Base-by-base conservation (phyloP, 2,888 invertebrate genomes). In the Hypomecis punctinalis region DNA sequence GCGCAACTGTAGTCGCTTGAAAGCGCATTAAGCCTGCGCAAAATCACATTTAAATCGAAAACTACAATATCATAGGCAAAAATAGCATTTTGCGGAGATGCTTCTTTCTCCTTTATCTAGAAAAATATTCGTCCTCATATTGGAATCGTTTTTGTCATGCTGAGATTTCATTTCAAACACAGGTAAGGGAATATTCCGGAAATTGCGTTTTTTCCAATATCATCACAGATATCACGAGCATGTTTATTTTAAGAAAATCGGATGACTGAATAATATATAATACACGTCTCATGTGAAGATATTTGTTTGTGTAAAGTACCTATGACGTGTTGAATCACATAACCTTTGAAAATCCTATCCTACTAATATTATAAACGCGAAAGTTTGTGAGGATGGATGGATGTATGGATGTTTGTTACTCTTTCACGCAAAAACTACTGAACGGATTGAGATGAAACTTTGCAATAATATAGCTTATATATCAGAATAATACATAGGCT, bases 121-220 rank as follows among this genome's bases (percentile, higher is more conserved):
- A 51, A 39, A 37, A 42, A 40, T 52, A 52, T 52, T 40, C 5
- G 33, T 52, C 40, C n/a, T 11, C 4, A 6, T 6, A 6, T 6
- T 40, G 52, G 39, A 35, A 51, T 43, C 59, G 35, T 40, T 36
- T 55, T 56, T 47, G 33, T 40, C 47, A 40, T 37, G 33, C 45
- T 45, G 36, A 51, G 35, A 59, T 59, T 37, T 59, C 11, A 59
- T 59, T 51, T 59, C 59, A 45, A 59, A 59, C 43, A 58, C 10
- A 51, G 42, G 51, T 59, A 59, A 51, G 59, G 59, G 43, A 59
- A 51, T 59, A 59, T 59, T 33, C 51, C 49, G 59, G 59, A 59
- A 51, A 59, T 59, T 59, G 43, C 49, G 43, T 59, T 59, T 33
- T 58, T 43, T 43, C 43, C 59, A 59, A 56, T 56, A 39, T 33